Evolutionary conservation across 2,888 invertebrate species (phyloP).

Genomic region (Brenthis hecate): DNA sequence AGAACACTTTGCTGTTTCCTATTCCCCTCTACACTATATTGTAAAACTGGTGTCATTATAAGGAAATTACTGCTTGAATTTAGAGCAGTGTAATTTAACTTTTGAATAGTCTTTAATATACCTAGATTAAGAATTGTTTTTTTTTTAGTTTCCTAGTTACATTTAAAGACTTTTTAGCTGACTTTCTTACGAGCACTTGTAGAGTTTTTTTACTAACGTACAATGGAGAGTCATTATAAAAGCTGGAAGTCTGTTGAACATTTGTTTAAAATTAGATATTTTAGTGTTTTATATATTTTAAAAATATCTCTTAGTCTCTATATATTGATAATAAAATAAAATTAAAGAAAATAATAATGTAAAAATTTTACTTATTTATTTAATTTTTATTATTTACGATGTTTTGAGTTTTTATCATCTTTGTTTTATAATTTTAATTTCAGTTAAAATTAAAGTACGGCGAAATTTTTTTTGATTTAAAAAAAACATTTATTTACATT

Average conservation of each 20-base stretch:
- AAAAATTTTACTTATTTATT: too few relatives aligned
- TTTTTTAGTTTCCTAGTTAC: not conserved
- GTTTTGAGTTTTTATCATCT: too few relatives aligned
- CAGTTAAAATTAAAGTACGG: too few relatives aligned
- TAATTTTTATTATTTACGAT: too few relatives aligned
- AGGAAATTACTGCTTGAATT: conserved; percentile 2
- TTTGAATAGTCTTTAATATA: conserved; percentile 9
- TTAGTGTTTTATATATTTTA: not conserved
- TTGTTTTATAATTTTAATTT: too few relatives aligned
- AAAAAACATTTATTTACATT: too few relatives aligned
- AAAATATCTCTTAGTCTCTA: not conserved
- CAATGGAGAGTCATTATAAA: conserved; percentile 16
- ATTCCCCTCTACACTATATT: not conserved
- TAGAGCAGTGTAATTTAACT: not conserved
- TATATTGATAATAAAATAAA: not conserved
- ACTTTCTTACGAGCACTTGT: conserved; percentile 13
- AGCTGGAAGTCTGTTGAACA: conserved; percentile 1
- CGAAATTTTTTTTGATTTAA: too few relatives aligned
- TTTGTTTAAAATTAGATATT: conserved; percentile 1
- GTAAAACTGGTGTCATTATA: not conserved
- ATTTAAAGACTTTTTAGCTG: conserved; percentile 7
- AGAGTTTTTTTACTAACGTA: conserved; percentile 6
- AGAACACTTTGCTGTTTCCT: not conserved
- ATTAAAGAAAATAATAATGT: too few relatives aligned
- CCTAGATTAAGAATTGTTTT: not conserved